phyloP scores from a whole-genome alignment of 2,888 invertebrate genomes.

The Ephialtes manifestator region DNA sequence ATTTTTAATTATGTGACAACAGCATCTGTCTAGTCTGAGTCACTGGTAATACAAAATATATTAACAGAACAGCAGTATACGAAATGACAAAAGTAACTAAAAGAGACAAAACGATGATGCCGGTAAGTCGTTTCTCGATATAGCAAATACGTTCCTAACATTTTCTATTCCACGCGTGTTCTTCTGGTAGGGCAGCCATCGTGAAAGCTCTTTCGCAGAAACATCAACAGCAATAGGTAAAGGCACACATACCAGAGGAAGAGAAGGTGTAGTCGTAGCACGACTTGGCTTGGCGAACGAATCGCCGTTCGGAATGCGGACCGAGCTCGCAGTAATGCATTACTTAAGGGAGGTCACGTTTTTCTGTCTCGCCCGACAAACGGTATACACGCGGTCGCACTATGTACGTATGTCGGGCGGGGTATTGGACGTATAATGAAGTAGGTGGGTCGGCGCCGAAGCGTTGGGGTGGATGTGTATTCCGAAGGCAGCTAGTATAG shows the following conservation, averaged over 20 bases:
- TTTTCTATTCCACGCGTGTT: conserved; percentile 42
- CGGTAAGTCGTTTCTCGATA: background rate
- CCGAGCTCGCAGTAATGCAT: conserved; percentile 71
- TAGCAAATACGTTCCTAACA: conserved; percentile 16
- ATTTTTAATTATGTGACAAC: no score
- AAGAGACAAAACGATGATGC: conserved; percentile 27
- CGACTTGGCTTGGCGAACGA: conserved; percentile 48
- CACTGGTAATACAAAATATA: no score
- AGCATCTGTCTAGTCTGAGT: no score
- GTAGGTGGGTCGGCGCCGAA: conserved; percentile 56
- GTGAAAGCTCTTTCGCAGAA: conserved; percentile 37
- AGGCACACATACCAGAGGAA: conserved; percentile 44
- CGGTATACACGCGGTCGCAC: conserved; percentile 29
- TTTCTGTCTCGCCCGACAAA: conserved; percentile 62
- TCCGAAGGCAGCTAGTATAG: conserved; percentile 21
- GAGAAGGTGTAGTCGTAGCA: conserved; percentile 31
- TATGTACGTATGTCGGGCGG: conserved; percentile 37
- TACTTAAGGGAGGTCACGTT: conserved; percentile 74
- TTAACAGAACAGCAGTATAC: background rate
- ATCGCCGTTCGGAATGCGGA: conserved; percentile 57
- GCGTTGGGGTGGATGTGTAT: conserved; percentile 30
- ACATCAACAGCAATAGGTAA: conserved; percentile 17
- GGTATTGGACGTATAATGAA: conserved; percentile 54
- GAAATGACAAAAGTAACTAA: background rate
- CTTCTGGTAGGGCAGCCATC: conserved; percentile 34